Evolutionary conservation across 92 coral and sea anemone genomes (phyloP).

Genomic region (Zoanthus sociatus): DNA sequence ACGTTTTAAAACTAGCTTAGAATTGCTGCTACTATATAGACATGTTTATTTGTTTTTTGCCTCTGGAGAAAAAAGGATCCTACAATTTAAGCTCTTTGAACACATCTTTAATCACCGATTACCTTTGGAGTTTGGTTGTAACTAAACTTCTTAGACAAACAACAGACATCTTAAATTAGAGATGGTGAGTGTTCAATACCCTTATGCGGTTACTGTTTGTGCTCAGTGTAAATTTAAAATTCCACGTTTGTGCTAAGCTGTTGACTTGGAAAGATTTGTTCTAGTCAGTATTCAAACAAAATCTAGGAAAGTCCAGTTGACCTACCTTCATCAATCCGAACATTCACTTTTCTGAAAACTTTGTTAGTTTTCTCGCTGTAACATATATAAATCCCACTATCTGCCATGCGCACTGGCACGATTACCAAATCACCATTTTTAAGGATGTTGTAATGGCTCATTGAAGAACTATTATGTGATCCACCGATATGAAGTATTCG

Average conservation of each 20-base stretch:
- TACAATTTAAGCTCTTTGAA: too few species aligned
- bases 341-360: not conserved
- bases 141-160: too few species aligned
- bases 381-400: conserved; percentile 23
- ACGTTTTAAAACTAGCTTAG: too few species aligned
- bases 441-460: not conserved
- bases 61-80: too few species aligned
- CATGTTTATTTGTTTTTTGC: too few species aligned
- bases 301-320: not conserved
- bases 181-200: too few species aligned
- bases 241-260: not conserved
- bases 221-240: not conserved
- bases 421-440: conserved; percentile 17
- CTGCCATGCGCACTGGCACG: conserved; percentile 17
- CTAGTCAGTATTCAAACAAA: not conserved
- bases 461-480: not conserved
- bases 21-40: too few species aligned
- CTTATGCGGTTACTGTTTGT: too few species aligned
- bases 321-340: conserved; percentile 22
- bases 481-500: conserved; percentile 6
- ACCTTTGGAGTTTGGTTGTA: too few species aligned
- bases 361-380: conserved; percentile 3
- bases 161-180: too few species aligned
- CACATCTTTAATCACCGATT: too few species aligned
- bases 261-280: not conserved